A percentile compares a stretch with the other conserved stretches of the same genome.
These are phyloP conservation scores for Drosophila parvula DNA, from an alignment of 1,140 invertebrate species.

Conservation along the genomic window DNA sequence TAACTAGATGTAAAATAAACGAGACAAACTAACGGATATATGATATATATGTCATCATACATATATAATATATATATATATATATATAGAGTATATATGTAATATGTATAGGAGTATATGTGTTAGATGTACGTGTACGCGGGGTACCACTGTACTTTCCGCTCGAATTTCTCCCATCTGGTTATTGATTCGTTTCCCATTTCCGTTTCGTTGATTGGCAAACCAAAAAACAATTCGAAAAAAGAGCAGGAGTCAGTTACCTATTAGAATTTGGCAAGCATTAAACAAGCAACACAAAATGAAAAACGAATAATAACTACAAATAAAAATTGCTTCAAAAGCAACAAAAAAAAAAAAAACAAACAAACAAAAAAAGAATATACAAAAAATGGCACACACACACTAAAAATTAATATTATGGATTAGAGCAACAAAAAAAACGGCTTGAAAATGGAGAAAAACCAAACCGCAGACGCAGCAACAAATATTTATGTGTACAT, in stretches of 20 bases:
- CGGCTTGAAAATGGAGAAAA: constrained; percentile 49
- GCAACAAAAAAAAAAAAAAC: constrained; percentile 64
- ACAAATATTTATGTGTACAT: constrained; percentile 66
- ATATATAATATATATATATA: constrained; percentile 1
- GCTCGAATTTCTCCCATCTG: constrained; percentile 39
- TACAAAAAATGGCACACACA: constrained; percentile 56
- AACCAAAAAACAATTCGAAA: constrained; percentile 75
- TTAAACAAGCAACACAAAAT: constrained; percentile 44
- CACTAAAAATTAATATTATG: constrained; percentile 54
- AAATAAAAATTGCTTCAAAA: constrained; percentile 74
- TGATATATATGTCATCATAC: neutral
- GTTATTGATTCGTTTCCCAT: constrained; percentile 45
- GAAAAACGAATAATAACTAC: constrained; percentile 36
- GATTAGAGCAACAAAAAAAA: constrained; percentile 46
- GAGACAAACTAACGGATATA: constrained; percentile 55
- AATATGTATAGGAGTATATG: constrained; percentile 50
- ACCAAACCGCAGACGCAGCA: constrained; percentile 32
- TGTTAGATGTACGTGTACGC: constrained; percentile 38
- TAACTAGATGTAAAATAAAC: constrained; percentile 58
- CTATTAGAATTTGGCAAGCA: constrained; percentile 82
- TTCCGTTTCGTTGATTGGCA: constrained; percentile 77
- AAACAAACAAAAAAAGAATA: constrained; percentile 7
- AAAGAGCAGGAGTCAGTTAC: constrained; percentile 84
- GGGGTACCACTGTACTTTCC: constrained; percentile 52
- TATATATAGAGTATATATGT: constrained; percentile 24